phyloP scores from a whole-genome alignment of 2,113 vertebrate species.

The Pseudopodoces humilis region DNA sequence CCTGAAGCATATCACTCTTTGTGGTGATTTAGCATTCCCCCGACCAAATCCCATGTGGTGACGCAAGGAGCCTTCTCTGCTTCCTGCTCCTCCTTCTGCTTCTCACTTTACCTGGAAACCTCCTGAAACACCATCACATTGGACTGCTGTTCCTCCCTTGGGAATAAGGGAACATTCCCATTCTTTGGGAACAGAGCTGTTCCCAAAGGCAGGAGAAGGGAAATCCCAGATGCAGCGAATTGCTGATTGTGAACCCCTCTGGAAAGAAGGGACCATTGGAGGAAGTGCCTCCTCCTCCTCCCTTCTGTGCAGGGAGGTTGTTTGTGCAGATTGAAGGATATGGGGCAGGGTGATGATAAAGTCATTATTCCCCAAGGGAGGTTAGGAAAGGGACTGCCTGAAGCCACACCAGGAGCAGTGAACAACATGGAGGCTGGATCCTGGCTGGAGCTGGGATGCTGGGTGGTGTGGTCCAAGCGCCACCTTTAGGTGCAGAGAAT shows the following conservation, averaged over 20 bases:
- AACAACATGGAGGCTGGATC: background rate
- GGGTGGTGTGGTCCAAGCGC: background rate
- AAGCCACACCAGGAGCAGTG: background rate
- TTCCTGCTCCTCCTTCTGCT: background rate
- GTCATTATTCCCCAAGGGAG: background rate
- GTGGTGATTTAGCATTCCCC: background rate
- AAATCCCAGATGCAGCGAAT: background rate
- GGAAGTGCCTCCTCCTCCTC: background rate
- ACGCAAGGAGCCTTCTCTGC: background rate
- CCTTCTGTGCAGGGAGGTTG: background rate
- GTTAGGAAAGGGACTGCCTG: background rate
- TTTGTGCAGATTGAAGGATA: background rate
- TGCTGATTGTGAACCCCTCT: background rate
- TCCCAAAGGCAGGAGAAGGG: background rate
- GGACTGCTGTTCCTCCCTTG: background rate
- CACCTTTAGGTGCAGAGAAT: background rate
- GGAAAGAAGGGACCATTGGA: background rate
- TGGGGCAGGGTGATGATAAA: background rate
- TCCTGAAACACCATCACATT: background rate
- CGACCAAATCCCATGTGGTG: background rate
- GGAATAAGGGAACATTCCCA: background rate
- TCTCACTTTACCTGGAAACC: background rate
- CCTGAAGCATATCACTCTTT: background rate
- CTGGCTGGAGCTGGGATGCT: background rate
- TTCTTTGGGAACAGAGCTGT: background rate